Percentiles rank a stretch among this genome's conserved stretches.
Evolutionary conservation across 2,113 vertebrate genomes (phyloP).

Genomic region (Rutilus rutilus): DNA sequence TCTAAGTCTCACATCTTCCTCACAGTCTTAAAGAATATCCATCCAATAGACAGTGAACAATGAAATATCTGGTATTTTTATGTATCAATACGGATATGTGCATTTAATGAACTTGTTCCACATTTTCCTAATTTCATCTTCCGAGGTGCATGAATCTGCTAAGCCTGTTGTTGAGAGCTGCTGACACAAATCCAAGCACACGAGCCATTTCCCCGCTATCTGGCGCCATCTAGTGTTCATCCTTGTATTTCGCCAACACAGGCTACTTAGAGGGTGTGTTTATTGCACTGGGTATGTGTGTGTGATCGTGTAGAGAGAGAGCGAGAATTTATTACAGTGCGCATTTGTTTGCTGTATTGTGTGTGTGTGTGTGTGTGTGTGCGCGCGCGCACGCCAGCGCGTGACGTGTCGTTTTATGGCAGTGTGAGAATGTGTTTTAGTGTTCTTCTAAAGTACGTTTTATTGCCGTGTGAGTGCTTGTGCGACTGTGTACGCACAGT

Average conservation of each 20-base stretch:
- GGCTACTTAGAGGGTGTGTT: constrained; percentile 6
- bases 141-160: background rate
- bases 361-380: background rate
- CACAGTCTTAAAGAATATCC: background rate
- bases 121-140: background rate
- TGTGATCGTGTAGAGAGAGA: background rate
- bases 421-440: constrained; percentile 43
- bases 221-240: constrained; percentile 59
- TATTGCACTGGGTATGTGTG: background rate
- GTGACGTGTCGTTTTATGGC: constrained; percentile 33
- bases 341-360: constrained; percentile 45
- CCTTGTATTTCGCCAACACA: constrained; percentile 2
- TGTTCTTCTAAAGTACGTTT: constrained; percentile 19
- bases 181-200: background rate
- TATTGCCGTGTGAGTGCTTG: constrained; percentile 16
- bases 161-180: constrained; percentile 17
- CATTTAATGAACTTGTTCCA: background rate
- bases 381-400: background rate
- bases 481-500: background rate
- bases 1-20: too few relatives aligned
- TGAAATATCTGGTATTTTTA: background rate
- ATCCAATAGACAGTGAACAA: background rate
- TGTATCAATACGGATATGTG: background rate
- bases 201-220: constrained; percentile 37
- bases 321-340: constrained; percentile 28